Evolutionary conservation across 1,140 invertebrate genomes (phyloP), one percentile per base, ranked within the genome.

Genomic region (Pogonus chalceus): DNA sequence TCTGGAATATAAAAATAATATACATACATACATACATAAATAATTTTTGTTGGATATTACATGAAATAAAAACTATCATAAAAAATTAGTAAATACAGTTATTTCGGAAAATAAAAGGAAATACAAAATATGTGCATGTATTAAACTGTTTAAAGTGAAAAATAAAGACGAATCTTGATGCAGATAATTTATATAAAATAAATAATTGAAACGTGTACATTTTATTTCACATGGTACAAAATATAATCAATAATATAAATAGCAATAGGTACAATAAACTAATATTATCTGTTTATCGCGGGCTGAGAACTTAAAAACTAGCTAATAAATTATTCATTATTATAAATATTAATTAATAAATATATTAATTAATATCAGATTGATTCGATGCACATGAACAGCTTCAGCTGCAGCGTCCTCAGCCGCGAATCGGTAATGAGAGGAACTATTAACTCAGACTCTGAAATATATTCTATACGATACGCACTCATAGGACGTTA

Each of bases 161-260:
- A 9, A 43, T 10, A 9, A 43, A 43, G 37, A 43, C 18, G 3
- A 12, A 43, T 43, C 9, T 43, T 54, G 60, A 60, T 23, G 58
- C 50, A 58, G 54, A 61, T 66, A 63, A 65, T 67, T 63, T 65
- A 61, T 63, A 65, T 59, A 65, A 65, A 67, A 65, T 64, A 54
- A 57, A 57, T 54, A 64, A 60, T 62, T 64, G 56, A 60, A 55
- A 63, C 65, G 62, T 67, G 64, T 67, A 65, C 64, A 67, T 10
- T 43, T 58, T 65, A 63, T 67, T 57, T 64, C 60, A 62, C 64
- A 62, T 56, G 58, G 57, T 66, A 66, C 58, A 67, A 67, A 67
- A 62, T 65, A 62, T 59, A 65, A 65, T 60, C 61, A 60, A 63
- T 61, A 65, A 61, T 67, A 67, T 65, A 65, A 65, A 67, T 65